Conservation (phyloP, 2,113 vertebrate genomes). For the Atlantisia rogersi region DNA sequence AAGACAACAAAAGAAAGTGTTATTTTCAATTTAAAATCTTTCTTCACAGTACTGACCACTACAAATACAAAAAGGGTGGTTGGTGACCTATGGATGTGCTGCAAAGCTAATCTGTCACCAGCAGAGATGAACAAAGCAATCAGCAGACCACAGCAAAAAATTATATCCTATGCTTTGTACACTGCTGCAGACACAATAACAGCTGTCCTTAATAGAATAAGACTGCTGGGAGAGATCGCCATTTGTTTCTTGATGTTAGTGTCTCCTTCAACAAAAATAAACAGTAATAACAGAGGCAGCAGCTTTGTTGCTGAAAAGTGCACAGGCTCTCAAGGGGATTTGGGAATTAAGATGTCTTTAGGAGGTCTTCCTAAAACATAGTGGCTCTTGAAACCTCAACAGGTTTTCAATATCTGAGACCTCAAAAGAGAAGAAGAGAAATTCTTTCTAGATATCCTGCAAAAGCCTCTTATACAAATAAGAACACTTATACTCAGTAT, state of each 20-base stretch:
- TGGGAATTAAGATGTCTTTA: conserved; percentile 54
- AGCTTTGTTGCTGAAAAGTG: conserved; percentile 29
- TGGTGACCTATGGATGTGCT: conserved; percentile 37
- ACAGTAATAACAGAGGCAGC: conserved; percentile 43
- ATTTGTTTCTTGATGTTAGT: conserved; percentile 37
- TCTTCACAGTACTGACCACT: conserved; percentile 37
- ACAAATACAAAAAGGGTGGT: conserved; percentile 18
- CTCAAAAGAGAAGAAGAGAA: background rate
- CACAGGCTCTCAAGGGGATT: background rate
- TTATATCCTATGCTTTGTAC: conserved; percentile 13
- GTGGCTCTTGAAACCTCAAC: background rate
- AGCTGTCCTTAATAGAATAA: conserved; percentile 30
- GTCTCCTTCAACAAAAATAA: conserved; percentile 61
- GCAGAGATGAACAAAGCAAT: conserved; percentile 53
- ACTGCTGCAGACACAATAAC: conserved; percentile 22
- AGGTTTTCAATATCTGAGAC: background rate
- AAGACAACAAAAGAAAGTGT: conserved; percentile 25
- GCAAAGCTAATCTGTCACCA: conserved; percentile 53
- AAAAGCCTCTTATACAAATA: background rate
- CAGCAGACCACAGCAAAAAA: conserved; percentile 27
- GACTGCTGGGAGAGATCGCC: background rate
- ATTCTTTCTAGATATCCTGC: background rate
- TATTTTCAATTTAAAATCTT: conserved; percentile 55
- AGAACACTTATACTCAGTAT: background rate
- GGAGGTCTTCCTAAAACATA: conserved; percentile 15